Conservation (phyloP, 2,888 invertebrate species). For the Dryococelus australis region DNA sequence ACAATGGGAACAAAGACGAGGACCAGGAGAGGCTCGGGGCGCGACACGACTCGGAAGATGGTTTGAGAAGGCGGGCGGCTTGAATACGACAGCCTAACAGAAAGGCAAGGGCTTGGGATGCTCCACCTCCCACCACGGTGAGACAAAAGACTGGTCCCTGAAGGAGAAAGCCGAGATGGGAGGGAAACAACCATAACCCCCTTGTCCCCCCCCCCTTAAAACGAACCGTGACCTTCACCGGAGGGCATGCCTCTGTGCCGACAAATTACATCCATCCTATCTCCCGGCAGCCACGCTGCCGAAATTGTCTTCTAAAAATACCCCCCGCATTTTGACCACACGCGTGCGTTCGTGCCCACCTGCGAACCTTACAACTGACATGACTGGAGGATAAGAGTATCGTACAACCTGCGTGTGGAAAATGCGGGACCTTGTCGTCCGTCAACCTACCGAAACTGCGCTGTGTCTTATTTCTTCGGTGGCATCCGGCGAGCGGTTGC, state of each 20-base stretch:
- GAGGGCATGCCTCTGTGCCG: background rate
- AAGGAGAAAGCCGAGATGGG: background rate
- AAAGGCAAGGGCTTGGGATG: background rate
- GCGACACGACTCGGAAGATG: background rate
- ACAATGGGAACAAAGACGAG: background rate
- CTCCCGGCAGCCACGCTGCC: background rate
- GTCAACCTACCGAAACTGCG: no score
- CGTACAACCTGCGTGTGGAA: no score
- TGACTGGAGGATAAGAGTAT: no score
- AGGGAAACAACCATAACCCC: background rate
- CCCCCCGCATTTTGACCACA: background rate
- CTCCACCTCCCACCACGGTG: background rate
- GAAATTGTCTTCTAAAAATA: conserved; percentile 10
- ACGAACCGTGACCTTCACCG: background rate
- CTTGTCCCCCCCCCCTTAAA: background rate
- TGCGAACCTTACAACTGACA: no score
- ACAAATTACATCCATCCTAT: background rate
- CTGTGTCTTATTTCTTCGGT: no score
- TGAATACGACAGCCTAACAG: background rate
- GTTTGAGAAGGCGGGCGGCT: background rate
- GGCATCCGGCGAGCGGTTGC: no score
- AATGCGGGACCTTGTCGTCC: no score
- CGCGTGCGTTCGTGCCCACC: background rate
- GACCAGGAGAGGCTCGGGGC: background rate
- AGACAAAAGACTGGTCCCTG: background rate